Percentiles rank a stretch among this genome's conserved stretches.
Evolutionary conservation across 92 coral and sea anemone genomes (phyloP).

Genomic region (Bergia sp.): DNA sequence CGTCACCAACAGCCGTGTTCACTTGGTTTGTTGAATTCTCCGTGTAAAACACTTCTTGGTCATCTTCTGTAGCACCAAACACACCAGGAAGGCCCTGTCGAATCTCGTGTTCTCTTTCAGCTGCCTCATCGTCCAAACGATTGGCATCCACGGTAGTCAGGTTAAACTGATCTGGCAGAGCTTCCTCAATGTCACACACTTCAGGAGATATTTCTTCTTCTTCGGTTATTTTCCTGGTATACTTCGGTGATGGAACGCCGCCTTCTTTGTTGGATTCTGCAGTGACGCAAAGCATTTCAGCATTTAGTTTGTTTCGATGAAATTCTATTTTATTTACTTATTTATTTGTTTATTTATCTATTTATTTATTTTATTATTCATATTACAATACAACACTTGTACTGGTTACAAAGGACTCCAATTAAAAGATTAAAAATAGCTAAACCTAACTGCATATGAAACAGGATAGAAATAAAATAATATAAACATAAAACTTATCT

Average conservation of each 20-base stretch:
- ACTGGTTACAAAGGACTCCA: too few species aligned
- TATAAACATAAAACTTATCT: too few species aligned
- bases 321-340: too few species aligned
- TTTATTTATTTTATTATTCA: too few species aligned
- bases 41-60: neutral
- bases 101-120: neutral
- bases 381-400: neutral
- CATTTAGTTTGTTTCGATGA: neutral
- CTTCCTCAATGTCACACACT: constrained; percentile 17
- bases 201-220: constrained; percentile 26
- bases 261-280: neutral
- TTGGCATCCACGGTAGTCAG: neutral
- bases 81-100: neutral
- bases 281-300: neutral
- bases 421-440: too few species aligned
- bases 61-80: neutral
- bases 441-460: too few species aligned
- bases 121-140: neutral
- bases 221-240: constrained; percentile 7
- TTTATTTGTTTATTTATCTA: too few species aligned
- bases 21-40: neutral
- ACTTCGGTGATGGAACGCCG: neutral
- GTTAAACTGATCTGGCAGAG: constrained; percentile 9
- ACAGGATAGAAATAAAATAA: too few species aligned
- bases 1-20: neutral